Base-by-base conservation (phyloP, 2,888 invertebrate species). In the Coelopa pilipes region DNA sequence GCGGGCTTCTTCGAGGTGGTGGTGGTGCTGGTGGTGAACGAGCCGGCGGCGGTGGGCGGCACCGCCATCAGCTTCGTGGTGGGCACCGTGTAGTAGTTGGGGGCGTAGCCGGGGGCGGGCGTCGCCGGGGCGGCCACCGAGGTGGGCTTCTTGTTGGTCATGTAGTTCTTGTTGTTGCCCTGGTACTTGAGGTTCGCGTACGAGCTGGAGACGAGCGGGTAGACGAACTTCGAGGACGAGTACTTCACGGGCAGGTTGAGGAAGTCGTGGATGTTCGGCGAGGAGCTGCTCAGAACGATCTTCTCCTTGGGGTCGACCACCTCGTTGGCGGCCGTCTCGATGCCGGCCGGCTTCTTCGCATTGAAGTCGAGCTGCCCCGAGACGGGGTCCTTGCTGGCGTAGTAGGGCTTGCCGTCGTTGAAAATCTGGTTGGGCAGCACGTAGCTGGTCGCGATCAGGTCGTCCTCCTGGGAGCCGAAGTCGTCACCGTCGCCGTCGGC, bases 121-220 rank as follows among this genome's bases (percentile, higher is more conserved):
- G 85, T 82, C 0, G 76, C 81, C 0, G 83, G 80, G 1, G 86
- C 82, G 9, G 80, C 77, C 17, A 86, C 81, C 34, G 84, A 83
- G 1, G 85, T 85, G n/a, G 90, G 90, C 75, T 89, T 89, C 78
- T 89, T 89, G 77, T 89, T 89, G 10, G 87, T 85, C 19, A 86
- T 83, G 76, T 89, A 90, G 78, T 90, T 89, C 69, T 89, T 84
- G 77, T 88, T 89, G 81, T 89, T 90, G 65, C 92, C 92, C 82
- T 93, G 93, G 45, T 92, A 90, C 82, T 93, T 93, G 0, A 92
- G 90, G 80, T 92, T 93, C 0, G 93, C 92, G 82, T 93, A 93
- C 1, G 92, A 92, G 80, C 90, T 92, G 0, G 92, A 92, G 70
- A 93, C 92, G 70, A 93, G 81, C 0, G 93, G 93, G 83, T 91